phyloP scores from a whole-genome alignment of 2,888 invertebrate genomes.

The Agrochola circellaris region DNA sequence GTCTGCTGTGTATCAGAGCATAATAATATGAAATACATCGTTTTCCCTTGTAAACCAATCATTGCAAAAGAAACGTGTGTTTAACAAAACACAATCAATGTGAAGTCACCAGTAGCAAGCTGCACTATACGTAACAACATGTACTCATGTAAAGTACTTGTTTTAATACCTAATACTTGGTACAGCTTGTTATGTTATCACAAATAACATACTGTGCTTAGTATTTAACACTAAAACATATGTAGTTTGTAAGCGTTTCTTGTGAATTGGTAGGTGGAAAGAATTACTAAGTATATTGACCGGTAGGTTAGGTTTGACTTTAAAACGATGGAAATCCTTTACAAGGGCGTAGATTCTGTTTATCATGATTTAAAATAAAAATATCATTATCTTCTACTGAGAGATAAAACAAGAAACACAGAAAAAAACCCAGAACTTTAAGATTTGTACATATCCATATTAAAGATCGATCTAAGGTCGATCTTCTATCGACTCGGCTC shows the following conservation, averaged over 20 bases:
- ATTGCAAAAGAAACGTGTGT: conserved; percentile 2
- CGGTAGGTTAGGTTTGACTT: background rate
- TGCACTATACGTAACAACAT: conserved; percentile 12
- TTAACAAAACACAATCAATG: conserved; percentile 32
- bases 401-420: background rate
- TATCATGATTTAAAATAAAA: background rate
- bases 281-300: background rate
- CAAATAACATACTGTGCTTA: conserved; percentile 10
- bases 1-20: background rate
- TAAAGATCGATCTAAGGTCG: too few species aligned
- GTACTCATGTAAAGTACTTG: conserved; percentile 31
- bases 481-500: background rate
- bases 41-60: background rate
- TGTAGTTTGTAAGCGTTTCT: conserved; percentile 19
- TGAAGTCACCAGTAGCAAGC: conserved; percentile 20
- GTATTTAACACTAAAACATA: conserved; percentile 32
- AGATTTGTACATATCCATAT: background rate
- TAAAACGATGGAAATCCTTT: background rate
- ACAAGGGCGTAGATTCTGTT: background rate
- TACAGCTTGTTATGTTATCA: conserved; percentile 24
- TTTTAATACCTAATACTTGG: conserved; percentile 21
- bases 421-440: background rate
- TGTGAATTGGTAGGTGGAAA: background rate
- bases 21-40: background rate
- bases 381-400: background rate